Evolutionary conservation across 2,797 vertebrate species (phyloP).

Genomic region (Sphenopsis melanotis): DNA sequence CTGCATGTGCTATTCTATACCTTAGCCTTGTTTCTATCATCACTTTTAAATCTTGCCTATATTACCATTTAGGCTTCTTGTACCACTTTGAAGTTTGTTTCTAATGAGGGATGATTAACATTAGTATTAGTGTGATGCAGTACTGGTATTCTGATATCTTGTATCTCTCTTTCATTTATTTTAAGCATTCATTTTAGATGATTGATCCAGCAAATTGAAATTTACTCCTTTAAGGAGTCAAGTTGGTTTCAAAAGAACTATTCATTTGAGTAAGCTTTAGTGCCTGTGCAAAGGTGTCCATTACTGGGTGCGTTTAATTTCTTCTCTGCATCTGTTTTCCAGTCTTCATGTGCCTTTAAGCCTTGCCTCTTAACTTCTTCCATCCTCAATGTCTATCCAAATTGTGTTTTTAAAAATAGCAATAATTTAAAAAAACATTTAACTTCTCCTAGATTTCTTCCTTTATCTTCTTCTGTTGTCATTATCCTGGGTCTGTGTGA

Average conservation of each 20-base stretch:
- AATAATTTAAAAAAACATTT: not conserved
- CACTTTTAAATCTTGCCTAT: not conserved
- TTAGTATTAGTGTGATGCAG: not conserved
- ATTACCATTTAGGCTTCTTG: not conserved
- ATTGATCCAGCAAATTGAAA: not conserved
- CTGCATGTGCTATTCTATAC: not conserved
- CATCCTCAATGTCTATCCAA: not conserved
- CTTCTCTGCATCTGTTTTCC: not conserved
- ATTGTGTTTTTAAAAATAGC: not conserved
- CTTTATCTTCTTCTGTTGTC: not conserved
- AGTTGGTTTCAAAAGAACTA: not conserved
- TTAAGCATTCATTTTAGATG: not conserved
- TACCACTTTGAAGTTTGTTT: constrained; percentile 8
- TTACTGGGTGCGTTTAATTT: not conserved
- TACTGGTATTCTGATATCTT: not conserved
- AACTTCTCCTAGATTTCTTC: not conserved
- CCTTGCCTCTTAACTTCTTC: not conserved
- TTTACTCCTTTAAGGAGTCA: not conserved
- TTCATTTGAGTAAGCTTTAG: not conserved
- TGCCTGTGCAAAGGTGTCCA: not conserved
- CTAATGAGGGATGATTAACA: constrained; percentile 18
- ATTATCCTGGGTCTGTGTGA: not conserved
- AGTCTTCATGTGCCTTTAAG: not conserved
- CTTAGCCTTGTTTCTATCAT: not conserved
- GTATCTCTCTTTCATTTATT: not conserved